phyloP scores from a whole-genome alignment of 2,888 invertebrate genomes.

The Dynastes maya region DNA sequence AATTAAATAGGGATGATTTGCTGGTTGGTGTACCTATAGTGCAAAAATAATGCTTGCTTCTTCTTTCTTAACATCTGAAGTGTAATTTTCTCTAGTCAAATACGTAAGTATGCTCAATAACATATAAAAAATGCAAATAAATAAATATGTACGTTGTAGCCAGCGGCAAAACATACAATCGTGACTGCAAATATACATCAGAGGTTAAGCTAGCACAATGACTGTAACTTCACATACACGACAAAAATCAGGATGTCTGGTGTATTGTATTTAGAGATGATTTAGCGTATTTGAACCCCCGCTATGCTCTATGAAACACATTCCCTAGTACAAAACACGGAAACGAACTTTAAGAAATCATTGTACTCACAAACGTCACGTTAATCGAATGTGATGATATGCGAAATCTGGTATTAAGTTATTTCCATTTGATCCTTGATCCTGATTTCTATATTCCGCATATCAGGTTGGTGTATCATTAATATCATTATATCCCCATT shows the following conservation, averaged over 20 bases:
- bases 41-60: no score
- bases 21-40: no score
- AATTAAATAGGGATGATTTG: no score
- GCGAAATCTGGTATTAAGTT: background rate
- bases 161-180: background rate
- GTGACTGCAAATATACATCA: background rate
- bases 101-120: no score
- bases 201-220: slow-evolving; percentile 7
- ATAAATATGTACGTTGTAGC: no score
- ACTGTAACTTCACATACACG: background rate
- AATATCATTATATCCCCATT: no score
- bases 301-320: background rate
- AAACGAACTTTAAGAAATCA: background rate
- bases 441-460: no score
- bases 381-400: slow-evolving; percentile 6
- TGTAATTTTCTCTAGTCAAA: no score
- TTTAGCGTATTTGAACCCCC: background rate
- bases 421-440: no score
- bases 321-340: background rate
- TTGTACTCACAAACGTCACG: background rate
- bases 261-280: background rate
- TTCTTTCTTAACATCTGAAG: no score
- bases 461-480: no score
- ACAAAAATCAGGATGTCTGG: background rate
- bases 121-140: no score